Evolutionary conservation across 2,113 vertebrate species (phyloP).

Genomic region (Athene noctua): DNA sequence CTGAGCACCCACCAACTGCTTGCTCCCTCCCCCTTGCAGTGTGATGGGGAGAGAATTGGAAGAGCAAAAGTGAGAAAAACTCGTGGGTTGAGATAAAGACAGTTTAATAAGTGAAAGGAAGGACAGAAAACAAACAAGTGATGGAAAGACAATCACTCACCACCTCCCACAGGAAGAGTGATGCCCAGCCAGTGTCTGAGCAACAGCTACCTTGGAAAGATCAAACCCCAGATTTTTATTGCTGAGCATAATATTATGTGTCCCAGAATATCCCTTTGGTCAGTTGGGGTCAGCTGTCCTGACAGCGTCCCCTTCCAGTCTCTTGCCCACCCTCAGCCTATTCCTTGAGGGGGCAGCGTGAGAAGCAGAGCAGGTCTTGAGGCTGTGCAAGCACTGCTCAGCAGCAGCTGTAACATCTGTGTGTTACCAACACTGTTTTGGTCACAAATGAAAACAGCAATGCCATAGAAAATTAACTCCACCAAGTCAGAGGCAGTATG

Average conservation of each 20-base stretch:
- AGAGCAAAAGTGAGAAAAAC: not conserved
- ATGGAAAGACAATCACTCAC: not conserved
- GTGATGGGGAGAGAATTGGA: not conserved
- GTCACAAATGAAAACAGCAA: not conserved
- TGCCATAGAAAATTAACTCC: not conserved
- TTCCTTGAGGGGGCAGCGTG: fast-evolving
- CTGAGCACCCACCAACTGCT: not conserved
- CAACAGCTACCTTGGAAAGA: not conserved
- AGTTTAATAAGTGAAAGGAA: not conserved
- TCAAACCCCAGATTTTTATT: not conserved
- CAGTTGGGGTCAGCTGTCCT: not conserved
- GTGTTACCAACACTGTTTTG: not conserved
- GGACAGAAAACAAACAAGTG: not conserved
- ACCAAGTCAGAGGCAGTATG: fast-evolving
- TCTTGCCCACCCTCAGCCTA: not conserved
- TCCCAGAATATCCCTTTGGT: not conserved
- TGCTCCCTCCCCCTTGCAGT: not conserved
- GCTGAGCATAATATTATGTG: not conserved
- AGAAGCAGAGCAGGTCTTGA: not conserved
- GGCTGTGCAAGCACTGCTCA: not conserved
- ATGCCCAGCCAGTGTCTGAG: not conserved
- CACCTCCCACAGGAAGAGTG: not conserved
- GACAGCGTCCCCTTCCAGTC: not conserved
- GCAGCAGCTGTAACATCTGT: not conserved
- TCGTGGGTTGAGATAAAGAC: not conserved